A percentile compares a stretch with the other conserved stretches of the same genome.
Conservation (phyloP, 2,113 vertebrate species). For the Talpa occidentalis region DNA sequence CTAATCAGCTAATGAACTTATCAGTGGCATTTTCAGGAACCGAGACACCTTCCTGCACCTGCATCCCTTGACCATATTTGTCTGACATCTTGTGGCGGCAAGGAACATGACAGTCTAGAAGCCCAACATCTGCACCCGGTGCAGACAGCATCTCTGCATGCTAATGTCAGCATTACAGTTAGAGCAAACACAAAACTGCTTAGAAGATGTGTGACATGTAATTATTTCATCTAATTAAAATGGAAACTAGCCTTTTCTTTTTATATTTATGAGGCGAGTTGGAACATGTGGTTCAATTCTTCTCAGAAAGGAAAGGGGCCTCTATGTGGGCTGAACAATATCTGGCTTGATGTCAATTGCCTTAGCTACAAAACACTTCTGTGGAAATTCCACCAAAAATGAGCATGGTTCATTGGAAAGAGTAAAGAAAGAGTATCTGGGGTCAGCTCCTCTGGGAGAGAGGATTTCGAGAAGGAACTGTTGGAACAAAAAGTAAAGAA, state of each 20-base stretch:
- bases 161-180: constrained; percentile 65
- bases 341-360: background rate
- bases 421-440: background rate
- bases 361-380: background rate
- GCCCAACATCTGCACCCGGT: background rate
- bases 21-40: constrained; percentile 67
- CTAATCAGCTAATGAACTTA: constrained; percentile 76
- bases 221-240: constrained; percentile 80
- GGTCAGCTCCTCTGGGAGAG: background rate
- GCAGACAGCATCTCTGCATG: background rate
- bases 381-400: background rate
- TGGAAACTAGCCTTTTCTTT: constrained; percentile 58
- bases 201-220: constrained; percentile 66
- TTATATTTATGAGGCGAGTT: constrained; percentile 66
- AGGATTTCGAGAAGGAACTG: background rate
- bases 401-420: background rate
- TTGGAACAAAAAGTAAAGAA: background rate
- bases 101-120: constrained; percentile 53
- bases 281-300: constrained; percentile 40
- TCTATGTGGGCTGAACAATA: background rate
- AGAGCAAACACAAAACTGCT: constrained; percentile 68
- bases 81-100: constrained; percentile 85
- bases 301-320: background rate
- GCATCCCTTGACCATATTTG: constrained; percentile 70
- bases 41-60: constrained; percentile 2